Evolutionary conservation across 1,140 invertebrate species (phyloP).

Genomic region (Drosophila carrolli): DNA sequence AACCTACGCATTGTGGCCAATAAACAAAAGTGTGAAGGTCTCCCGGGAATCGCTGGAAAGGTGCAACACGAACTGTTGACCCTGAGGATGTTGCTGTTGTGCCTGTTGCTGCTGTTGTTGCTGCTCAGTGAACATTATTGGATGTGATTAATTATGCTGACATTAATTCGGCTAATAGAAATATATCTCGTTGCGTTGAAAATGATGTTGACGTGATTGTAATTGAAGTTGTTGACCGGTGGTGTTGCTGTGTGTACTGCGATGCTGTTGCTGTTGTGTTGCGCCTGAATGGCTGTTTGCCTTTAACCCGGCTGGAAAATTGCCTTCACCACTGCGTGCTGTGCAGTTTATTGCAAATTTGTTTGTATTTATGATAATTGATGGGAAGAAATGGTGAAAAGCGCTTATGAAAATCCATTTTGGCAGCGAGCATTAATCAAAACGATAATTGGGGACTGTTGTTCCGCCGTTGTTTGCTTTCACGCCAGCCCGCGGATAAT

Average conservation of each 20-base stretch:
- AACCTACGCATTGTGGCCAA: slow-evolving; percentile 78
- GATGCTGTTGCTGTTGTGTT: slow-evolving; percentile 35
- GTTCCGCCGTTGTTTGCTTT: slow-evolving; percentile 52
- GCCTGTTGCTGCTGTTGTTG: slow-evolving; percentile 31
- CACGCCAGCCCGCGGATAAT: slow-evolving; percentile 50
- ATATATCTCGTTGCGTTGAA: slow-evolving; percentile 81
- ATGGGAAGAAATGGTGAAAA: slow-evolving; percentile 76
- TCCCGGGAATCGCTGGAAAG: slow-evolving; percentile 26
- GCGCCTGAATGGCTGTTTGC: slow-evolving; percentile 56
- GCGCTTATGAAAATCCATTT: slow-evolving; percentile 77
- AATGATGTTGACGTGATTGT: slow-evolving; percentile 82
- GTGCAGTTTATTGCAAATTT: slow-evolving; percentile 82
- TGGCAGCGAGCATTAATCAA: slow-evolving; percentile 73
- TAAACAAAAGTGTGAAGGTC: slow-evolving; percentile 81
- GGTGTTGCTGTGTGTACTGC: slow-evolving; percentile 10
- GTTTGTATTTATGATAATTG: slow-evolving; percentile 77
- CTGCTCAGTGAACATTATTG: slow-evolving; percentile 60
- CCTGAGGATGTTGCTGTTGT: slow-evolving; percentile 46
- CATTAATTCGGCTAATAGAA: slow-evolving; percentile 83
- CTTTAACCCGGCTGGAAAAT: slow-evolving; percentile 73
- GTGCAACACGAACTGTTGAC: slow-evolving; percentile 69
- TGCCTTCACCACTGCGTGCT: slow-evolving; percentile 71
- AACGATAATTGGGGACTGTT: slow-evolving; percentile 78
- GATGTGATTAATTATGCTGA: slow-evolving; percentile 81
- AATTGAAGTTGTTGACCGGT: slow-evolving; percentile 70